Evolutionary conservation across 2,888 invertebrate genomes (phyloP).

Genomic region (Arge pagana): DNA sequence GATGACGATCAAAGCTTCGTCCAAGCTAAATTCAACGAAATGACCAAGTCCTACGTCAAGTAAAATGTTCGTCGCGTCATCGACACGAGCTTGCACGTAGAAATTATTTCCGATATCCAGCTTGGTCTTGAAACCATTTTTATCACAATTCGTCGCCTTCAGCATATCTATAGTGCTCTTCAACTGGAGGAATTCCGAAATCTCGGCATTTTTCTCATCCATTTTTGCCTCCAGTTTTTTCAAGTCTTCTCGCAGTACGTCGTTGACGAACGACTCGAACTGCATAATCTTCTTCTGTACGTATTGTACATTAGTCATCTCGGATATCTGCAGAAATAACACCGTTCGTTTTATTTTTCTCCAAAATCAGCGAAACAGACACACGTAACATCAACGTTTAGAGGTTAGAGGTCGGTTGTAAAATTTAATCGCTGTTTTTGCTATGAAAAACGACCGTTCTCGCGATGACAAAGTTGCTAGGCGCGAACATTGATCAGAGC

Average conservation of each 20-base stretch:
- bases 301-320: too few relatives aligned
- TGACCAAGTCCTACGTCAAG: conserved; percentile 78
- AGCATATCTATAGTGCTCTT: conserved; percentile 72
- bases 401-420: too few relatives aligned
- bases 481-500: too few relatives aligned
- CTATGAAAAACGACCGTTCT: too few relatives aligned
- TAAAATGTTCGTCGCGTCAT: conserved; percentile 68
- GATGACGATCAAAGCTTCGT: conserved; percentile 74
- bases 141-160: conserved; percentile 61
- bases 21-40: conserved; percentile 72
- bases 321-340: too few relatives aligned
- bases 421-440: too few relatives aligned
- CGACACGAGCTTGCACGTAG: conserved; percentile 77
- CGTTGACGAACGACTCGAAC: conserved; percentile 79
- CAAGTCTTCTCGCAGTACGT: conserved; percentile 75
- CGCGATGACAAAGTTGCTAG: too few relatives aligned
- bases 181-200: conserved; percentile 75
- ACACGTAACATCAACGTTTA: too few relatives aligned
- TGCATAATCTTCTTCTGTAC: conserved; percentile 42
- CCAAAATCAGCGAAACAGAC: too few relatives aligned
- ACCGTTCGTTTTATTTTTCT: too few relatives aligned
- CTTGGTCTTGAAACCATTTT: conserved; percentile 68
- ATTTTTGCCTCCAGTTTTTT: conserved; percentile 65
- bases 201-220: conserved; percentile 67
- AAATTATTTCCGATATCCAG: conserved; percentile 85